A percentile compares a stretch with the other conserved stretches of the same genome.
Conservation (phyloP, 2,888 invertebrate genomes). For the Neoitamus cyanurus region DNA sequence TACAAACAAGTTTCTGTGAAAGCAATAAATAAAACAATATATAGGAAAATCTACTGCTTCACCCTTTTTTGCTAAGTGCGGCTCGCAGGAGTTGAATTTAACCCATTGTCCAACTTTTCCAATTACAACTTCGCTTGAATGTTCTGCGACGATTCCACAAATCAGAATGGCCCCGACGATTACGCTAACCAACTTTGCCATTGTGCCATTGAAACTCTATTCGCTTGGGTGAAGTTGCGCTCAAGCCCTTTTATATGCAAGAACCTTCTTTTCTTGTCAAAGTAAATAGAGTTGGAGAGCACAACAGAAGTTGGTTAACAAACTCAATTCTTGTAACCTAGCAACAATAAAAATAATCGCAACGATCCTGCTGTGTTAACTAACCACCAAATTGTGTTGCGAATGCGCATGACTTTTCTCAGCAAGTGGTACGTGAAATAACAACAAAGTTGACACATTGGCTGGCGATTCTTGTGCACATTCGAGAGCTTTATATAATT, state of each 20-base stretch:
- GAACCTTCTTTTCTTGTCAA: too few species aligned
- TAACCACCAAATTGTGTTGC: too few species aligned
- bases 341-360: too few species aligned
- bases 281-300: background rate
- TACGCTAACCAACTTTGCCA: background rate
- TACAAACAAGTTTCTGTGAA: background rate
- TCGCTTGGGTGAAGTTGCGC: background rate
- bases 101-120: background rate
- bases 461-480: too few species aligned
- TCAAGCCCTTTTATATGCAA: background rate
- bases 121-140: too few species aligned
- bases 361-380: too few species aligned
- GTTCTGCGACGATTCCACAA: background rate
- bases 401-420: too few species aligned
- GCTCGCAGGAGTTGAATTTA: background rate
- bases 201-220: background rate
- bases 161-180: background rate
- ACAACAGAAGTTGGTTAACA: background rate
- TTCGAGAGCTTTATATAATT: too few species aligned
- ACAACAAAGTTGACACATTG: too few species aligned
- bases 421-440: too few species aligned
- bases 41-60: background rate
- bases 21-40: background rate
- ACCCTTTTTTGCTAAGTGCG: background rate
- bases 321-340: too few species aligned